These are phyloP conservation scores for Halcyon chelicuti DNA, from an alignment of 2,797 vertebrate species.

Conservation along the genomic window DNA sequence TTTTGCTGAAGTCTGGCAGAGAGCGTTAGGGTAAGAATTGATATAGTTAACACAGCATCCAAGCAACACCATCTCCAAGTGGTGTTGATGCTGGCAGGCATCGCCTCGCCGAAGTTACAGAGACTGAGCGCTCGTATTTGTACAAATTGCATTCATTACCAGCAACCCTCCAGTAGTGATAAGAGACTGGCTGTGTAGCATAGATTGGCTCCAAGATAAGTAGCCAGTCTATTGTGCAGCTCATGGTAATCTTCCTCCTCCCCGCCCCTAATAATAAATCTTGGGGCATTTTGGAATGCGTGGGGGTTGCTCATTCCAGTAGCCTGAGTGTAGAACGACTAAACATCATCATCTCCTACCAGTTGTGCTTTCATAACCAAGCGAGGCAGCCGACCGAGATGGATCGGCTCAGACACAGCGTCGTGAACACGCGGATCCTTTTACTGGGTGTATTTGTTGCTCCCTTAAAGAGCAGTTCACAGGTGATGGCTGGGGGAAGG, in stretches of 20 bases:
- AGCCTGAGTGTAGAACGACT: conserved; percentile 7
- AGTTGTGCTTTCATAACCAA: neutral
- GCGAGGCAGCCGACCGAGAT: neutral
- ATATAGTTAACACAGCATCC: conserved; percentile 35
- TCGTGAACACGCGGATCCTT: neutral
- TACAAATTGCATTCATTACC: conserved; percentile 63
- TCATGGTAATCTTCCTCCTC: conserved; percentile 29
- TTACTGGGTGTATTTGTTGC: neutral
- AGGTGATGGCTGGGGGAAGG: neutral
- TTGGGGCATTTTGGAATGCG: conserved; percentile 52
- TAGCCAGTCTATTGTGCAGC: conserved; percentile 53
- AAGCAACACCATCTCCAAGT: conserved; percentile 42
- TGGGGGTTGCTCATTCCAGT: conserved; percentile 13
- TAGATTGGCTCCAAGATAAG: conserved; percentile 60
- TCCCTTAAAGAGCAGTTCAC: neutral
- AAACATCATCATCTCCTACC: neutral
- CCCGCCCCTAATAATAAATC: conserved; percentile 61
- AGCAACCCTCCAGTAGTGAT: conserved; percentile 56
- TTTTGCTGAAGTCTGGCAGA: conserved; percentile 50
- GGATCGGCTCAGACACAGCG: neutral
- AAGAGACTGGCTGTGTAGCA: conserved; percentile 53
- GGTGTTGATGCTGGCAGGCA: conserved; percentile 56
- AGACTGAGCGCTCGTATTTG: conserved; percentile 44
- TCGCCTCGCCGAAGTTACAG: conserved; percentile 39
- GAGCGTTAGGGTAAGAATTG: conserved; percentile 36